A percentile compares a stretch with the other conserved stretches of the same genome.
These are phyloP conservation scores for Pristionchus fissidentatus DNA, from an alignment of 2,888 invertebrate genomes.

Conservation along the genomic window DNA sequence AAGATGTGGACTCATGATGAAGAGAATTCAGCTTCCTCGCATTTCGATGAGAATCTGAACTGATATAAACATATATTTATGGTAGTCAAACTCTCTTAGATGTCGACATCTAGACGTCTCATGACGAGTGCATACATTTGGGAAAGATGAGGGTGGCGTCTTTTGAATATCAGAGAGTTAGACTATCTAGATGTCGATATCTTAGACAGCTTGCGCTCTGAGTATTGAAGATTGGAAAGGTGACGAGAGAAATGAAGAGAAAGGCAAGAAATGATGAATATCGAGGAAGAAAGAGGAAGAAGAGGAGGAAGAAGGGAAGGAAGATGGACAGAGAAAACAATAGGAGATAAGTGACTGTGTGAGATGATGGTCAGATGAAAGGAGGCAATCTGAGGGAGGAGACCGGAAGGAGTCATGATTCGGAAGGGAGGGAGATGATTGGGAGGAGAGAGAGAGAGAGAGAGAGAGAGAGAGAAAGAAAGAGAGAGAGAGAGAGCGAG, in stretches of 20 bases:
- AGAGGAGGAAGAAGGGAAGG: slow-evolving; percentile 1
- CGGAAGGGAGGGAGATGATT: slow-evolving; percentile 24
- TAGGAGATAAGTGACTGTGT: slow-evolving; percentile 4
- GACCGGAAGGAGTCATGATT: not conserved
- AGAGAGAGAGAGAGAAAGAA: slow-evolving; percentile 20
- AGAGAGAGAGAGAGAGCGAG: too few relatives aligned
- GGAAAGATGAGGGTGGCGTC: not conserved
- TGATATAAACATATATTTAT: not conserved
- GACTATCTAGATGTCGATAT: too few relatives aligned
- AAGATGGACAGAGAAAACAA: slow-evolving; percentile 8
- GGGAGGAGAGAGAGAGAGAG: slow-evolving; percentile 21
- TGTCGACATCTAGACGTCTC: too few relatives aligned
- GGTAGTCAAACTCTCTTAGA: too few relatives aligned
- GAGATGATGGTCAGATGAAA: slow-evolving; percentile 25
- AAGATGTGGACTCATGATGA: not conserved
- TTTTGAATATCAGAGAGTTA: too few relatives aligned
- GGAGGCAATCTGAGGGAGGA: slow-evolving; percentile 24
- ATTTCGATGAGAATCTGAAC: not conserved
- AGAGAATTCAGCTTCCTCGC: slow-evolving; percentile 27
- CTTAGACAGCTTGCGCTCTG: too few relatives aligned
- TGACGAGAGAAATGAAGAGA: not conserved
- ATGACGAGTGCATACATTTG: not conserved
- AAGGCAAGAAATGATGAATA: not conserved
- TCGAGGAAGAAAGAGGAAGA: not conserved
- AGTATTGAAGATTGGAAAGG: not conserved